phyloP scores from a whole-genome alignment of 2,888 invertebrate species.

The Theristus sp. region DNA sequence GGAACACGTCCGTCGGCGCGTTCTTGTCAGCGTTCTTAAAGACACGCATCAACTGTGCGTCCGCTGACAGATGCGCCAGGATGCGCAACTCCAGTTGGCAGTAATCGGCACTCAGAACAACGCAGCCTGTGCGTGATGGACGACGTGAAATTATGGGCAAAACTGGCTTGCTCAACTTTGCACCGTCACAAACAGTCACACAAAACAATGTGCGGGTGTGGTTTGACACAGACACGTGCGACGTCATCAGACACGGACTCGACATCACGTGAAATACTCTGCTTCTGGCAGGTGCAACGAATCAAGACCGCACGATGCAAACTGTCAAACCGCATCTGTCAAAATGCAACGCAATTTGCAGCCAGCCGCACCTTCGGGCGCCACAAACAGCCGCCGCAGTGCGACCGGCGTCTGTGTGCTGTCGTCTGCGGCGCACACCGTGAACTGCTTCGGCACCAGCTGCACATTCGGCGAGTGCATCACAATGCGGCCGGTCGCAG shows the following conservation, averaged over 20 bases:
- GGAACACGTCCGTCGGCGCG: slow-evolving; percentile 53
- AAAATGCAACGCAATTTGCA: too few species aligned
- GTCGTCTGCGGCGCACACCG: slow-evolving; percentile 43
- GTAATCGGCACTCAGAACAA: slow-evolving; percentile 77
- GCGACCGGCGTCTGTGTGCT: slow-evolving; percentile 52
- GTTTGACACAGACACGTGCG: too few species aligned
- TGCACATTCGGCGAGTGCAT: slow-evolving; percentile 86
- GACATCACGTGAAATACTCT: too few species aligned
- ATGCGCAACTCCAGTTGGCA: slow-evolving; percentile 85
- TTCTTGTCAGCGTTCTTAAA: slow-evolving; percentile 30
- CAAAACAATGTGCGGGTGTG: too few species aligned
- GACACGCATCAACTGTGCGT: slow-evolving; percentile 44
- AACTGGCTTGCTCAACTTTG: too few species aligned
- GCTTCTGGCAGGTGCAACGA: too few species aligned
- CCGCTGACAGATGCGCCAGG: slow-evolving; percentile 68
- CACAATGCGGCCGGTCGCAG: slow-evolving; percentile 52
- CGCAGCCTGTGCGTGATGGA: slow-evolving; percentile 32
- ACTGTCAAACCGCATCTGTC: too few species aligned
- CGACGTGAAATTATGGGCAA: too few species aligned
- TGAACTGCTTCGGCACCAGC: slow-evolving; percentile 68
- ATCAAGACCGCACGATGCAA: too few species aligned
- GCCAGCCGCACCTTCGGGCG: slow-evolving; percentile 27
- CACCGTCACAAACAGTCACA: too few species aligned
- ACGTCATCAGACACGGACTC: too few species aligned
- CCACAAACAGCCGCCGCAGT: slow-evolving; percentile 52